These are phyloP conservation scores for Leptinotarsa defecta DNA, from an alignment of 1,140 invertebrate genomes.

Conservation along the genomic window DNA sequence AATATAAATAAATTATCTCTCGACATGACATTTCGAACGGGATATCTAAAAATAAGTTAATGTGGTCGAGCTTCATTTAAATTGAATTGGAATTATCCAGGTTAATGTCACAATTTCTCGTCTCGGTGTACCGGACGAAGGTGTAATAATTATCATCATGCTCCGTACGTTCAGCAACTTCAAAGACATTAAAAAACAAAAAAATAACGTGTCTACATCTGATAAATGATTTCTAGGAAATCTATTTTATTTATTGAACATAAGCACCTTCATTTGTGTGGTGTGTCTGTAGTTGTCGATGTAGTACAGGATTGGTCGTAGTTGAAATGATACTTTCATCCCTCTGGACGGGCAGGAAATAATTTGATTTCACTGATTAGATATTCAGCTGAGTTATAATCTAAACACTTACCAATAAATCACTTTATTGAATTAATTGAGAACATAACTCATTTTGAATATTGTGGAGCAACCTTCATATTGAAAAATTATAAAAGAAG, in stretches of 20 bases:
- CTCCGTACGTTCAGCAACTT: neutral
- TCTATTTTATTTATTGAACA: neutral
- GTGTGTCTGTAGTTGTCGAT: neutral
- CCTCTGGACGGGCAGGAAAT: too few relatives aligned
- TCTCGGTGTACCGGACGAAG: neutral
- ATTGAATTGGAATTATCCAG: neutral
- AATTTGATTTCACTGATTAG: too few relatives aligned
- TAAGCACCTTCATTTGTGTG: neutral
- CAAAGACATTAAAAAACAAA: slow-evolving; percentile 18
- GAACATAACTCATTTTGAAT: too few relatives aligned
- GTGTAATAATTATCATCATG: neutral
- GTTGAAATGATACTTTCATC: too few relatives aligned
- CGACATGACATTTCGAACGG: neutral
- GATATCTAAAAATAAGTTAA: neutral
- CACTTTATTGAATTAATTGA: too few relatives aligned
- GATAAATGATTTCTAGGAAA: slow-evolving; percentile 31
- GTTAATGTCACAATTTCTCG: slow-evolving; percentile 5
- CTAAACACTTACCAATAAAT: too few relatives aligned
- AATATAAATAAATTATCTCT: neutral
- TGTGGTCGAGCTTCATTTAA: neutral
- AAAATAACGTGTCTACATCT: slow-evolving; percentile 24
- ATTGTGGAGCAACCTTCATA: too few relatives aligned
- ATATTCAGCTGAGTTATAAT: too few relatives aligned
- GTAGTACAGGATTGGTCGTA: too few relatives aligned
- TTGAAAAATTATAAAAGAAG: too few relatives aligned